Evolutionary conservation across 2,113 vertebrate genomes (phyloP), one percentile per base, ranked within the genome.

Genomic region (Dissostichus mawsoni): DNA sequence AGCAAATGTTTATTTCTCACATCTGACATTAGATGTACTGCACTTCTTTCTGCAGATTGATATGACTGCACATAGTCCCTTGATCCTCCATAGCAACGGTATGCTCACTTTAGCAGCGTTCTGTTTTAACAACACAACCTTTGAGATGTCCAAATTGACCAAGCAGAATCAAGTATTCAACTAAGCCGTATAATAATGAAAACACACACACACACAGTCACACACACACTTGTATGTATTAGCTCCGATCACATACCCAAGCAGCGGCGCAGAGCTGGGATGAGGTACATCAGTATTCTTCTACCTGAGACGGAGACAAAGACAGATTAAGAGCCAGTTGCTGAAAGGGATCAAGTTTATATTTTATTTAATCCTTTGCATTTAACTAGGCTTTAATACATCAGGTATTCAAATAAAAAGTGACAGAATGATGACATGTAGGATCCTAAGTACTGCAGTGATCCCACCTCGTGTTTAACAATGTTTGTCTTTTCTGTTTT

Each of bases 291-390:
- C 82, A 71, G 80, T 74, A 58, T 86, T 56, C 80, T 18, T 80
- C 74, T 55, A 85, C 68, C 82, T 82, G 69, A 82, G 78, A 87
- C 80, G 5, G 45, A 85, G 78, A 89, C 76, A 82, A 71, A 87
- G 75, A 81, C 80, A 86, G 81, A 90, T 85, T 87, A 91, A 86
- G 82, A 87, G 66, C 29, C 85, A 81, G 80, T 78, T 81, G 74
- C 57, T 69, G 75, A 71, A 78, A 80, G 68, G 70, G 83, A 87
- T 91, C 83, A 84, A 20, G 65, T 84, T 74, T 75, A 82, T 86
- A 72, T 89, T 86, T 76, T 82, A 62, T 82, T 86, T 88, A 91
- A 91, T 83, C 81, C 64, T 4, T 61, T 44, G 56, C 83, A 50
- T 90, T 90, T 90, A 91, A 81, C 70, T 11, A 84, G 70, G 85